phyloP scores from a whole-genome alignment of 1,140 invertebrate genomes.

The Drosophila bocqueti region DNA sequence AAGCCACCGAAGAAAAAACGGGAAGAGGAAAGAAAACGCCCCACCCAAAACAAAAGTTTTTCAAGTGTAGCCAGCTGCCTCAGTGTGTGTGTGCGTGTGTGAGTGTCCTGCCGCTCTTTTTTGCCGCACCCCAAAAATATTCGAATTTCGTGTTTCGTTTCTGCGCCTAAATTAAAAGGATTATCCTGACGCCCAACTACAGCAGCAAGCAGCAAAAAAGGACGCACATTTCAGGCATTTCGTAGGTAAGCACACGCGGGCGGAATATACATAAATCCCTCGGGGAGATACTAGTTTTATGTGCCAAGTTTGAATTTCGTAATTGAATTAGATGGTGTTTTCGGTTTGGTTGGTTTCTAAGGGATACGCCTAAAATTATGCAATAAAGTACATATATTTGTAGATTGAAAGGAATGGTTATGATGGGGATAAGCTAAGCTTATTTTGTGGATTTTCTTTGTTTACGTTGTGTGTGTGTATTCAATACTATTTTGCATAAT shows the following conservation, averaged over 20 bases:
- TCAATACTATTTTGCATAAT: neutral
- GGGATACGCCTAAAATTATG: slow-evolving; percentile 52
- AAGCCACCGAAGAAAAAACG: slow-evolving; percentile 19
- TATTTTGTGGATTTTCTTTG: neutral
- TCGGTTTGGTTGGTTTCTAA: neutral
- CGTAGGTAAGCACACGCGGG: slow-evolving; percentile 52
- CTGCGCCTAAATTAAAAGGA: slow-evolving; percentile 68
- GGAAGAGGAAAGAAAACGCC: slow-evolving; percentile 54
- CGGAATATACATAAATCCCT: slow-evolving; percentile 9
- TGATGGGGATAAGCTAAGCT: neutral
- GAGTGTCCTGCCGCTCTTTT: slow-evolving; percentile 32
- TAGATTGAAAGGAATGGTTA: slow-evolving; percentile 8
- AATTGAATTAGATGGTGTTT: slow-evolving; percentile 42
- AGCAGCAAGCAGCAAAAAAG: slow-evolving; percentile 5
- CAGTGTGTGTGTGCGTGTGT: slow-evolving; percentile 12
- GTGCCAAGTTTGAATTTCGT: slow-evolving; percentile 18
- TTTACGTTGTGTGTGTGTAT: neutral
- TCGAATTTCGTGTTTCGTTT: slow-evolving; percentile 36
- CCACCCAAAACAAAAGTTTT: slow-evolving; percentile 76
- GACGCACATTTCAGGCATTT: slow-evolving; percentile 19
- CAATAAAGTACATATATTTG: slow-evolving; percentile 19
- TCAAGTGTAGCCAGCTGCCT: slow-evolving; percentile 69
- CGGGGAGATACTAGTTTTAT: slow-evolving; percentile 23
- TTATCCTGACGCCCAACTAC: slow-evolving; percentile 50
- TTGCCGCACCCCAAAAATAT: slow-evolving; percentile 69